Conservation (phyloP, 2,113 vertebrate genomes). For the Takifugu bimaculatus region DNA sequence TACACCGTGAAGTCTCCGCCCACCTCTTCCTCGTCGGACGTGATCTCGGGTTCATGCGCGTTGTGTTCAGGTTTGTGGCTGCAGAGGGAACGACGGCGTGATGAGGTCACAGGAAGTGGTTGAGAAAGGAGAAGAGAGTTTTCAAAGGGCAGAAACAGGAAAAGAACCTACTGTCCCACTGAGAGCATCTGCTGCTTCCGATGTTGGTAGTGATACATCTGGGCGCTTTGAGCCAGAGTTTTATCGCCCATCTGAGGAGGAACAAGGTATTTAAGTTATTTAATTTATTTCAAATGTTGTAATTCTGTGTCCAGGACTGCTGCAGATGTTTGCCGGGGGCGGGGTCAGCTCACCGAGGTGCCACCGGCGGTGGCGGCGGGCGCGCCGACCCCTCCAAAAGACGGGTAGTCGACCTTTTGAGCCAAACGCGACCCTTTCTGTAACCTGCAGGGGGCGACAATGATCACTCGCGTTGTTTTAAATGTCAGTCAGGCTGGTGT, state of each 20-base stretch:
- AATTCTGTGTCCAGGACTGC: background rate
- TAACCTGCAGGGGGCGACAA: constrained; percentile 72
- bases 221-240: constrained; percentile 86
- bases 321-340: background rate
- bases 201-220: constrained; percentile 98
- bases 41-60: constrained; percentile 74
- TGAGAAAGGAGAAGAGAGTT: background rate
- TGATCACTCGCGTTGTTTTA: constrained; percentile 75
- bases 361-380: constrained; percentile 62
- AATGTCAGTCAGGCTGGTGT: no score
- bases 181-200: constrained; percentile 97
- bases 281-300: no score
- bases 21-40: constrained; percentile 91
- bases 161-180: constrained; percentile 79
- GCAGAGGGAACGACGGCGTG: background rate
- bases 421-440: constrained; percentile 80
- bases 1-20: constrained; percentile 96
- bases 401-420: constrained; percentile 86
- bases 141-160: background rate
- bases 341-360: constrained; percentile 67
- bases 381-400: constrained; percentile 54
- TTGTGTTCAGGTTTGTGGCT: constrained; percentile 90
- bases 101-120: constrained; percentile 1
- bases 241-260: constrained; percentile 82
- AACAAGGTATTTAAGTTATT: background rate